Conservation (phyloP, 1,140 invertebrate genomes). For the Zeugodacus cucurbitae region DNA sequence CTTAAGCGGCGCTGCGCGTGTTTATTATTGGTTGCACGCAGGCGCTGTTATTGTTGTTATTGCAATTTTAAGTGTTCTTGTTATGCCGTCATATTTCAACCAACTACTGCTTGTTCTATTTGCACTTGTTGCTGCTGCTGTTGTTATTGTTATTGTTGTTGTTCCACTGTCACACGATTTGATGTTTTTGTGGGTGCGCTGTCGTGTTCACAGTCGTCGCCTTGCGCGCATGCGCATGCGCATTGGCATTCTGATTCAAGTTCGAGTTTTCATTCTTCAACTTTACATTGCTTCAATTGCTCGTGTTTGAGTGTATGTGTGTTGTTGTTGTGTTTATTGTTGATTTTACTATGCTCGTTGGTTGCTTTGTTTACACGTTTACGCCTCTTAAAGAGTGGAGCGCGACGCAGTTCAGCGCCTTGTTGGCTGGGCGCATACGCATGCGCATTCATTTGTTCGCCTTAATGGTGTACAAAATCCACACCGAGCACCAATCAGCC, state of each 20-base stretch:
- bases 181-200: constrained; percentile 31
- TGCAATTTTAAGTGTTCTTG: constrained; percentile 22
- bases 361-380: background rate
- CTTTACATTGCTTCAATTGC: background rate
- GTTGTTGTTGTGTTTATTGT: background rate
- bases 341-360: background rate
- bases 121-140: background rate
- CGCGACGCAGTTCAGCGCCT: background rate
- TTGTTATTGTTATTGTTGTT: background rate
- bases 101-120: constrained; percentile 17
- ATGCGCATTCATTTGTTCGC: constrained; percentile 20
- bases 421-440: constrained; percentile 24
- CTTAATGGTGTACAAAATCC: background rate
- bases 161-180: constrained; percentile 4
- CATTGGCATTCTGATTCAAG: background rate
- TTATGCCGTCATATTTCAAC: constrained; percentile 14
- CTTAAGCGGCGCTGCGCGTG: background rate
- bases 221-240: background rate
- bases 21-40: background rate
- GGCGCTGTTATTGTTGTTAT: background rate
- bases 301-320: background rate
- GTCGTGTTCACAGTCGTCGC: background rate
- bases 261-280: background rate
- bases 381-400: background rate
- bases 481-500: background rate